Evolutionary conservation across 2,888 invertebrate species (phyloP).

Genomic region (Leptogaster cylindrica): DNA sequence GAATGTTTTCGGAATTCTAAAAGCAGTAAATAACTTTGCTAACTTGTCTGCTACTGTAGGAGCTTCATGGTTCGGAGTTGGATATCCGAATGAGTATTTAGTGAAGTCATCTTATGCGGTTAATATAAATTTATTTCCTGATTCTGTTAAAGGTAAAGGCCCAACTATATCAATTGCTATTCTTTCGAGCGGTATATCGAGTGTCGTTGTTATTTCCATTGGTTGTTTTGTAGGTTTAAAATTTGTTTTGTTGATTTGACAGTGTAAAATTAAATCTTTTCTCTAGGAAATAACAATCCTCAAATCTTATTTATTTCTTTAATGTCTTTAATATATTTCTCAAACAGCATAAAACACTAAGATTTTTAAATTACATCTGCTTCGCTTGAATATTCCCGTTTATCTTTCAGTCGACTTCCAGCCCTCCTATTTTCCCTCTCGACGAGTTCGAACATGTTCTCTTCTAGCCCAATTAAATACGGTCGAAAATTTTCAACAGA

Average conservation of each 20-base stretch:
- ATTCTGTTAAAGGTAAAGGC: conserved; percentile 38
- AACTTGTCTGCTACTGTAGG: conserved; percentile 50
- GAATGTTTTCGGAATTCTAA: conserved; percentile 31
- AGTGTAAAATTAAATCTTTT: too few species aligned
- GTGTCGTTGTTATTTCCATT: conserved; percentile 49
- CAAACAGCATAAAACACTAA: too few species aligned
- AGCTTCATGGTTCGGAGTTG: conserved; percentile 54
- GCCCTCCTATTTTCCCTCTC: too few species aligned
- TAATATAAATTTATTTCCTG: conserved; percentile 51
- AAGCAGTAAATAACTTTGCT: neutral
- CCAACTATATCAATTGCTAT: conserved; percentile 23
- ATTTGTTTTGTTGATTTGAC: conserved; percentile 52
- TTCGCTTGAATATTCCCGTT: too few species aligned
- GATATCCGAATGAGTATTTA: conserved; percentile 53
- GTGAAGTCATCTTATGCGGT: conserved; percentile 55
- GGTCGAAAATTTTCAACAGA: too few species aligned
- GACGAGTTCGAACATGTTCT: too few species aligned
- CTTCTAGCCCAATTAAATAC: too few species aligned
- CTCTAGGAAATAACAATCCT: too few species aligned
- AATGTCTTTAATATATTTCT: too few species aligned
- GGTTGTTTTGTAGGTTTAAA: conserved; percentile 30
- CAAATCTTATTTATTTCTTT: too few species aligned
- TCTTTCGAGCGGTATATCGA: conserved; percentile 22
- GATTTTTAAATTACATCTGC: too few species aligned
- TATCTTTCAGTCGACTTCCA: too few species aligned